A percentile compares a stretch with the other conserved stretches of the same genome.
Conservation (phyloP, 2,797 vertebrate genomes). For the Pyrocephalus nanus region DNA sequence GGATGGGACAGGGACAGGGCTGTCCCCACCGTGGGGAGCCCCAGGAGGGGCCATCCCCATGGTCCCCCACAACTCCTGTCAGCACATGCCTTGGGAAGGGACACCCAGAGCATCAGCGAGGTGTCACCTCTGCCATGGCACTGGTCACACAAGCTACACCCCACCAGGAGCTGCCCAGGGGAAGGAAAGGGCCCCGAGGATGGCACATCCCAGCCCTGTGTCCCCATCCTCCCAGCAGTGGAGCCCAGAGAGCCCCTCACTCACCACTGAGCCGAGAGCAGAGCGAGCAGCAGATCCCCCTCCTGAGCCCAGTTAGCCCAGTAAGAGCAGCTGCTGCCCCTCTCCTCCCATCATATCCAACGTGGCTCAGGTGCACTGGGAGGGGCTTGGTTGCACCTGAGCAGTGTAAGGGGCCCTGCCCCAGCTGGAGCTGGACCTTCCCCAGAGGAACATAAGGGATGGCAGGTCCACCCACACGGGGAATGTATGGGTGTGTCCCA, state of each 20-base stretch:
- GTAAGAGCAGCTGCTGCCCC: not conserved
- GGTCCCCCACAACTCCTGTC: fast-evolving
- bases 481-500: fast-evolving
- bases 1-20: not conserved
- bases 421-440: not conserved
- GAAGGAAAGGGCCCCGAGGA: not conserved
- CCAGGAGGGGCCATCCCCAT: not conserved
- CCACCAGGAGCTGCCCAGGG: not conserved
- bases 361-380: fast-evolving
- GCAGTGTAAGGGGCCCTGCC: too few relatives aligned
- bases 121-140: not conserved
- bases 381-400: not conserved
- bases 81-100: not conserved
- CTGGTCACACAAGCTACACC: not conserved
- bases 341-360: not conserved
- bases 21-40: fast-evolving
- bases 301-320: not conserved
- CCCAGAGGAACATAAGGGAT: fast-evolving
- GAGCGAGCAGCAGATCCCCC: fast-evolving
- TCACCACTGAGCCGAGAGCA: not conserved
- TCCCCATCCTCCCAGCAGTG: fast-evolving
- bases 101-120: fast-evolving
- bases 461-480: fast-evolving
- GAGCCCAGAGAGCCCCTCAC: not conserved
- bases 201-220: not conserved